These are phyloP conservation scores for Podiceps cristatus DNA, from an alignment of 2,113 vertebrate species.

Conservation along the genomic window DNA sequence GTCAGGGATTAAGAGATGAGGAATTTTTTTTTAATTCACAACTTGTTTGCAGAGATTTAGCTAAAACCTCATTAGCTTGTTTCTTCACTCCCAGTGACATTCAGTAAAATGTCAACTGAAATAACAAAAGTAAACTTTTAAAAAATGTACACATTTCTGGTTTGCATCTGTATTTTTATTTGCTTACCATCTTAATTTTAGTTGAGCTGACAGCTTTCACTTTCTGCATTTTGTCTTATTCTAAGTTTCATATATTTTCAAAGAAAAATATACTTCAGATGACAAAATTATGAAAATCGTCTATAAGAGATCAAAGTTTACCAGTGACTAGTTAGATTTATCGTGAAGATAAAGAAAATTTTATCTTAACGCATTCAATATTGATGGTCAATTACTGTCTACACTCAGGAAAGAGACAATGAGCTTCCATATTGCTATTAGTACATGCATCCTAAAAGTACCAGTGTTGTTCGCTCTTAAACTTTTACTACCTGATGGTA, in stretches of 20 bases:
- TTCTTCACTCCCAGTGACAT: constrained; percentile 66
- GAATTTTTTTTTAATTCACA: constrained; percentile 9
- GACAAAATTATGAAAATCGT: not conserved
- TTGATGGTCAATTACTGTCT: not conserved
- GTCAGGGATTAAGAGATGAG: constrained; percentile 44
- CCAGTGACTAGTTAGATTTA: not conserved
- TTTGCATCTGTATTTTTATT: constrained; percentile 12
- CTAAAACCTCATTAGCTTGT: constrained; percentile 74
- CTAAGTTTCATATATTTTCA: not conserved
- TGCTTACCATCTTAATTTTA: constrained; percentile 4
- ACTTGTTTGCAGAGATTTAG: constrained; percentile 62
- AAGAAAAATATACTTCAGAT: not conserved
- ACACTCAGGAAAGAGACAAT: not conserved
- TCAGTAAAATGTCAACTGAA: constrained; percentile 73
- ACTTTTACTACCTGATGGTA: not conserved
- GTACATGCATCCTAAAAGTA: not conserved
- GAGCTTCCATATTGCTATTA: not conserved
- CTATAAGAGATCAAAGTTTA: not conserved
- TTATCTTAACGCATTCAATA: not conserved
- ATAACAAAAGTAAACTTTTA: constrained; percentile 62
- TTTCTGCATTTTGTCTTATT: not conserved
- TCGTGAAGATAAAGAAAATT: not conserved
- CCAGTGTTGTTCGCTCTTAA: not conserved
- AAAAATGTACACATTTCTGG: constrained; percentile 13
- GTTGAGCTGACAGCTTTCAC: not conserved